Evolutionary conservation across 2,113 vertebrate species (phyloP).

Genomic region (Dipodomys stephensi): DNA sequence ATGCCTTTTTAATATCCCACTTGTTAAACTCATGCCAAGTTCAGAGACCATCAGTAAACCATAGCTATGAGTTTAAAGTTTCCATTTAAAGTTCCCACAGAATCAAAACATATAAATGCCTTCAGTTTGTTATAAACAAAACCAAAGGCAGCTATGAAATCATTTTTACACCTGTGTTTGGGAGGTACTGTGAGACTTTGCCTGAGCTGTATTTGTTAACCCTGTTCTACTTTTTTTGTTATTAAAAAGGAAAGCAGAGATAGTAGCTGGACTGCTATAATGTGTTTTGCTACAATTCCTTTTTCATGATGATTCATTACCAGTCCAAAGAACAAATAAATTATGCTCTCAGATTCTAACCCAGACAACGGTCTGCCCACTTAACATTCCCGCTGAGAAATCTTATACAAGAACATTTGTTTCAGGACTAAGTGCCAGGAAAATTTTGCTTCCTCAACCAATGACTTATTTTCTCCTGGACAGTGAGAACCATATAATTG

Average conservation of each 20-base stretch:
- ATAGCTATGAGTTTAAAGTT: not conserved
- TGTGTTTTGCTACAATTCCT: not conserved
- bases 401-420: conserved; percentile 40
- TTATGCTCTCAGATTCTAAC: conserved; percentile 5
- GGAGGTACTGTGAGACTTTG: not conserved
- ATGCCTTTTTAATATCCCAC: not conserved
- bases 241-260: not conserved
- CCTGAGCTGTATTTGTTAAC: not conserved
- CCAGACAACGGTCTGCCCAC: not conserved
- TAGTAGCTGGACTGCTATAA: not conserved
- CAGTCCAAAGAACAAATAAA: not conserved
- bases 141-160: not conserved
- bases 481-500: conserved; percentile 24
- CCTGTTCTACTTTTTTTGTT: not conserved
- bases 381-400: not conserved
- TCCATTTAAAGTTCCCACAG: not conserved
- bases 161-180: conserved; percentile 7
- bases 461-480: conserved; percentile 33
- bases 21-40: not conserved
- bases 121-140: not conserved
- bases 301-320: not conserved
- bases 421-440: conserved; percentile 52
- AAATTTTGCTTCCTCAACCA: conserved; percentile 44
- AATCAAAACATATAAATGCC: conserved; percentile 7
- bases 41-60: conserved; percentile 8